Evolutionary conservation across 2,888 invertebrate species (phyloP).

Genomic region (Fragum fragum): DNA sequence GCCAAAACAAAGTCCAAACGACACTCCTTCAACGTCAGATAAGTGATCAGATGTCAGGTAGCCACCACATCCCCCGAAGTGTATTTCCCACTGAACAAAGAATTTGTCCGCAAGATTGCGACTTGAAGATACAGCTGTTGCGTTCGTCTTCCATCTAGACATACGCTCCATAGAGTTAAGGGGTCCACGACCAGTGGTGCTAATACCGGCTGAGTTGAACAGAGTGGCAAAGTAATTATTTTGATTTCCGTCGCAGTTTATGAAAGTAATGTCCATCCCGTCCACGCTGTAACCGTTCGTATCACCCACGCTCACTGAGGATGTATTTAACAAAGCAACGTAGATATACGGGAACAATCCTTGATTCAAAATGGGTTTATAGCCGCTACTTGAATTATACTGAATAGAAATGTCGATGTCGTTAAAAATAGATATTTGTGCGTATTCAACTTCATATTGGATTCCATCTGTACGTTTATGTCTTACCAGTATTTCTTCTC

Average conservation of each 20-base stretch:
- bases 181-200: background rate
- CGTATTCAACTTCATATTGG: background rate
- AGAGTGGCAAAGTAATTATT: background rate
- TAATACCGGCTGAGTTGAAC: background rate
- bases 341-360: background rate
- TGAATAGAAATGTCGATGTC: constrained; percentile 1
- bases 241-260: background rate
- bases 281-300: background rate
- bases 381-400: background rate
- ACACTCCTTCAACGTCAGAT: constrained; percentile 44
- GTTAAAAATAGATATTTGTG: background rate
- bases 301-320: background rate
- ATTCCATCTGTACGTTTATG: background rate
- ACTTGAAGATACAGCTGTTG: background rate
- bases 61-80: constrained; percentile 61
- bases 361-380: background rate
- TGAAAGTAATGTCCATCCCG: background rate
- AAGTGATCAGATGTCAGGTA: constrained; percentile 45
- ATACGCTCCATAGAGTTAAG: background rate
- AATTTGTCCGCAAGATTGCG: constrained; percentile 32
- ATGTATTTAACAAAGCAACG: background rate
- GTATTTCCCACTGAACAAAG: constrained; percentile 51
- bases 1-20: constrained; percentile 56
- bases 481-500: background rate
- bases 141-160: background rate